These are phyloP conservation scores for Callimorpha dominula DNA, from an alignment of 2,888 invertebrate genomes.

Conservation along the genomic window DNA sequence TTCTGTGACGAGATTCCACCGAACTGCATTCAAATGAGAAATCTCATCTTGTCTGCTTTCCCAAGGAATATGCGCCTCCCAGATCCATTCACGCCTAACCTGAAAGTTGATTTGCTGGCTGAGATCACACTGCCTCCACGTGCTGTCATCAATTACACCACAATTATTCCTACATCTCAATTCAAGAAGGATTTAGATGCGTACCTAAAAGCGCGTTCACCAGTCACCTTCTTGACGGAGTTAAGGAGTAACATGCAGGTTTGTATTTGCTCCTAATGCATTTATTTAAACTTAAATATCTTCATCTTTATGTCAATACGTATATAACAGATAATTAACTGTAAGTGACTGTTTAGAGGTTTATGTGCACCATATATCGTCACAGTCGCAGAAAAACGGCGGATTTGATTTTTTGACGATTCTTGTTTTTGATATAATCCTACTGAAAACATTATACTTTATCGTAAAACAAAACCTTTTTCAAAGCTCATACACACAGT, in stretches of 20 bases:
- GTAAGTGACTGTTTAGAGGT: too few species aligned
- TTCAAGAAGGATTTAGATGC: conserved; percentile 99
- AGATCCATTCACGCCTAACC: conserved; percentile 99
- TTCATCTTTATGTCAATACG: too few species aligned
- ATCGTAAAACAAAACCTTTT: too few species aligned
- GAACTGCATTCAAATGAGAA: conserved; percentile 99
- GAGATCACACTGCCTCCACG: conserved; percentile 96
- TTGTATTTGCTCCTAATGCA: conserved; percentile 23
- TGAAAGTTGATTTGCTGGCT: conserved; percentile 96
- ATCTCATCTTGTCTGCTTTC: conserved; percentile 98
- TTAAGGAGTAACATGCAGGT: conserved; percentile 95
- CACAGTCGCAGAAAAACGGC: too few species aligned
- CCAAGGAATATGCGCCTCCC: conserved; percentile 99
- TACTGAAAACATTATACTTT: too few species aligned
- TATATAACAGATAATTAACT: too few species aligned
- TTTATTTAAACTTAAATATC: too few species aligned
- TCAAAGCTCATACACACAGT: too few species aligned
- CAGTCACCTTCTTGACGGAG: conserved; percentile 98
- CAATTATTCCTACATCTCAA: conserved; percentile 93
- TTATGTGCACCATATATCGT: too few species aligned
- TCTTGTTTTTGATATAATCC: too few species aligned
- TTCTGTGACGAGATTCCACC: conserved; percentile 99
- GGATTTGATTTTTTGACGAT: too few species aligned
- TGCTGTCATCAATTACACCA: conserved; percentile 95
- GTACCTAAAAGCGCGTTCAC: conserved; percentile 97